Conservation (phyloP, 2,113 vertebrate species). For the Catagonus wagneri region DNA sequence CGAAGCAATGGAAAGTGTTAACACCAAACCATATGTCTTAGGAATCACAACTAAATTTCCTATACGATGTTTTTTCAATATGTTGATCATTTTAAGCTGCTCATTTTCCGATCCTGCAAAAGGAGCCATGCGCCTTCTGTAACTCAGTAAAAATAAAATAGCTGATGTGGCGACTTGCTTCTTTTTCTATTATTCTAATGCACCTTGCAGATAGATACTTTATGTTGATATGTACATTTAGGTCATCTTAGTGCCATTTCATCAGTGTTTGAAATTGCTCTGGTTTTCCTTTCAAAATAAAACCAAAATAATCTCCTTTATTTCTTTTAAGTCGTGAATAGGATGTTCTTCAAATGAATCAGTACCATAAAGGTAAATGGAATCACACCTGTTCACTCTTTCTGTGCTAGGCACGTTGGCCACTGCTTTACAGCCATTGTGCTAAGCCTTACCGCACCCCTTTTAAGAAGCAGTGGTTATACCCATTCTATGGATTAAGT, state of each 20-base stretch:
- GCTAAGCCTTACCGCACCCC: neutral
- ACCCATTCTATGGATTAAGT: neutral
- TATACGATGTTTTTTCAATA: slow-evolving; percentile 58
- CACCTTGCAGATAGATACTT: neutral
- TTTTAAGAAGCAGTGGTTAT: neutral
- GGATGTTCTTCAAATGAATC: slow-evolving; percentile 36
- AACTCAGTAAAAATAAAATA: slow-evolving; percentile 58
- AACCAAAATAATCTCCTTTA: neutral
- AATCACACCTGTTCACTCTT: neutral
- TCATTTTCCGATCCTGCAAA: slow-evolving; percentile 72
- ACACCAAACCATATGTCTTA: slow-evolving; percentile 63
- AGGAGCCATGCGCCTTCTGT: neutral
- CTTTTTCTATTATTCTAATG: slow-evolving; percentile 38
- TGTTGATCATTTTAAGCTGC: slow-evolving; percentile 76
- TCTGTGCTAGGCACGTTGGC: neutral
- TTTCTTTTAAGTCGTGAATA: neutral
- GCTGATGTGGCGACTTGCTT: neutral
- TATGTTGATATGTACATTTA: slow-evolving; percentile 50
- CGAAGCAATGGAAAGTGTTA: slow-evolving; percentile 57
- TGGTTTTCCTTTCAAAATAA: slow-evolving; percentile 30
- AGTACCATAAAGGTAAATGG: neutral
- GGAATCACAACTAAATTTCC: slow-evolving; percentile 63
- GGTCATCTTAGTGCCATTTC: slow-evolving; percentile 18
- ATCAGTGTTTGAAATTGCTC: slow-evolving; percentile 42
- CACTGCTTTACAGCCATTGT: neutral